A percentile compares a stretch with the other conserved stretches of the same genome.
phyloP scores from a whole-genome alignment of 2,797 vertebrate genomes.

The Oryzias sinensis region DNA sequence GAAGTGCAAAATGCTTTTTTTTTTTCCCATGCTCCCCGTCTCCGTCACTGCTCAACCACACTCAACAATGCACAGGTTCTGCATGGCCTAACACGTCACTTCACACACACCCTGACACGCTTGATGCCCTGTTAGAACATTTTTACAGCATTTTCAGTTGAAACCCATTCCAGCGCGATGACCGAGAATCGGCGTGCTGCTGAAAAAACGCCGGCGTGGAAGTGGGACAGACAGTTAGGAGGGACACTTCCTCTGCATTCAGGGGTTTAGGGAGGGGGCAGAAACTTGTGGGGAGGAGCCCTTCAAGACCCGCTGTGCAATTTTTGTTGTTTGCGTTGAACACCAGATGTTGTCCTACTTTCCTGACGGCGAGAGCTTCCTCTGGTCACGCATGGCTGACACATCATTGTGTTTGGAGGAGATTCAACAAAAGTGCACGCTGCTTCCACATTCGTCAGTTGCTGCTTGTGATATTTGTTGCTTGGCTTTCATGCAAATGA shows the following conservation, averaged over 20 bases:
- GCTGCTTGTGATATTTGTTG: conserved; percentile 8
- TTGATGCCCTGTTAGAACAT: conserved; percentile 38
- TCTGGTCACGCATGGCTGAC: conserved; percentile 35
- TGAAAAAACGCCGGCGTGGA: neutral
- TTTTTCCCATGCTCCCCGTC: too few species aligned
- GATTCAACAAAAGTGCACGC: conserved; percentile 17
- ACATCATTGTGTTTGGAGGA: conserved; percentile 24
- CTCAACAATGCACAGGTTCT: conserved; percentile 23
- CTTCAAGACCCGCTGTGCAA: conserved; percentile 27
- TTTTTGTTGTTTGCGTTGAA: conserved; percentile 20
- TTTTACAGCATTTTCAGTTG: conserved; percentile 14
- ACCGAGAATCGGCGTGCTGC: conserved; percentile 6
- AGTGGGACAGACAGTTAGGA: conserved; percentile 9
- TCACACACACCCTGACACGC: conserved; percentile 35
- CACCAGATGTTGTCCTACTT: conserved; percentile 63
- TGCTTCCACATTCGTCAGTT: conserved; percentile 11
- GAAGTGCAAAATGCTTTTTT: conserved; percentile 1
- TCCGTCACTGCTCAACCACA: neutral
- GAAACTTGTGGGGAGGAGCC: conserved; percentile 16
- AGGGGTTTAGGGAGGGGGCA: conserved; percentile 2
- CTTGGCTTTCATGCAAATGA: neutral
- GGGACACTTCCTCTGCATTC: conserved; percentile 22
- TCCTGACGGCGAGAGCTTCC: conserved; percentile 28
- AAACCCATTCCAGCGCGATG: neutral
- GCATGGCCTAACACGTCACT: conserved; percentile 39